These are phyloP conservation scores for Scytalopus superciliaris DNA, from an alignment of 2,113 vertebrate genomes.

Conservation along the genomic window DNA sequence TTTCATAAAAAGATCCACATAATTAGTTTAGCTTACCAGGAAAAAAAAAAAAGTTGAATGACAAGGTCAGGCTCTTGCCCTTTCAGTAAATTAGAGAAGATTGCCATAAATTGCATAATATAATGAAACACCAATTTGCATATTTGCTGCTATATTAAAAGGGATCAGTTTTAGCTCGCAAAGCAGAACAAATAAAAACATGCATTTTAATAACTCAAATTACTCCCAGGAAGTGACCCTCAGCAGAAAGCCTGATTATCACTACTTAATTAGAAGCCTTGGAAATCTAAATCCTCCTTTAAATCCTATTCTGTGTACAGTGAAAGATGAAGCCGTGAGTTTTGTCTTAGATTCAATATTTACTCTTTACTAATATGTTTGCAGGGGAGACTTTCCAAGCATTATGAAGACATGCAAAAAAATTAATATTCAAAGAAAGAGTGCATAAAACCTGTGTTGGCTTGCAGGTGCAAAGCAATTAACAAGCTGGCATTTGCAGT, in stretches of 20 bases:
- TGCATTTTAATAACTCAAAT: slow-evolving; percentile 99
- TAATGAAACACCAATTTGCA: slow-evolving; percentile 99
- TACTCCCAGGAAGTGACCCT: slow-evolving; percentile 97
- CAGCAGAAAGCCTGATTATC: slow-evolving; percentile 94
- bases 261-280: slow-evolving; percentile 98
- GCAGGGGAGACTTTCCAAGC: slow-evolving; percentile 87
- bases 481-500: slow-evolving; percentile 96
- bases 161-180: slow-evolving; percentile 93
- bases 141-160: slow-evolving; percentile 99
- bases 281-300: slow-evolving; percentile 86
- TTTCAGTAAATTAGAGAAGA: slow-evolving; percentile 98
- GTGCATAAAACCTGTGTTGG: slow-evolving; percentile 87
- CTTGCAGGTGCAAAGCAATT: slow-evolving; percentile 98
- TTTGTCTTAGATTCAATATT: slow-evolving; percentile 99
- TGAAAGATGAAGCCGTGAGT: slow-evolving; percentile 88
- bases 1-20: slow-evolving; percentile 82
- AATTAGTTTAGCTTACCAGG: slow-evolving; percentile 87
- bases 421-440: slow-evolving; percentile 86
- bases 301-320: slow-evolving; percentile 87
- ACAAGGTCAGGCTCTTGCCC: slow-evolving; percentile 94
- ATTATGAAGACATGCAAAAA: slow-evolving; percentile 83
- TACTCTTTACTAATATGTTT: slow-evolving; percentile 97
- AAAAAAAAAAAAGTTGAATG: slow-evolving; percentile 86
- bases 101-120: slow-evolving; percentile 89
- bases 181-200: slow-evolving; percentile 97